Percentiles rank a stretch among this genome's conserved stretches.
phyloP scores from a whole-genome alignment of 2,888 invertebrate species.

The Trichogramma evanescens region DNA sequence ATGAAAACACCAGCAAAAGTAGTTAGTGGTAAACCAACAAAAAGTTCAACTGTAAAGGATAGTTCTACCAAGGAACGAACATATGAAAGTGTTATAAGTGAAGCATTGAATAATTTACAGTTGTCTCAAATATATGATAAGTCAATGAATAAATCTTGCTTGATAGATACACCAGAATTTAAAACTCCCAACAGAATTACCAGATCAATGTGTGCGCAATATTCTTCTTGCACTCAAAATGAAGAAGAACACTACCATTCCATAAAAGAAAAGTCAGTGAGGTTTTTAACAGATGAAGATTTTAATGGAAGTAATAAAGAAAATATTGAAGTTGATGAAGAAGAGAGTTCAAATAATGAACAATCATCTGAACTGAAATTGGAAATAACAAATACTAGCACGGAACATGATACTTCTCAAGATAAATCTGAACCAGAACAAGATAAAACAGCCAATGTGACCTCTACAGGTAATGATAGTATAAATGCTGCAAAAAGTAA shows the following conservation, averaged over 20 bases:
- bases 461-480: background rate
- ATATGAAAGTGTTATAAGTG: slow-evolving; percentile 27
- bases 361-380: slow-evolving; percentile 11
- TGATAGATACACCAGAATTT: slow-evolving; percentile 17
- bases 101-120: slow-evolving; percentile 29
- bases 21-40: background rate
- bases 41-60: slow-evolving; percentile 8
- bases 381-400: slow-evolving; percentile 10
- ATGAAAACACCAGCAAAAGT: slow-evolving; percentile 10
- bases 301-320: background rate
- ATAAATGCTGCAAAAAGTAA: slow-evolving; percentile 4
- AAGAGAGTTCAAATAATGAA: slow-evolving; percentile 4
- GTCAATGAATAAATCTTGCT: slow-evolving; percentile 19
- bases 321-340: background rate
- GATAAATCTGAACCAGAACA: slow-evolving; percentile 8
- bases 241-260: slow-evolving; percentile 12
- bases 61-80: slow-evolving; percentile 19
- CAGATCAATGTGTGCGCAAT: slow-evolving; percentile 22
- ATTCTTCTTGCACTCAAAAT: background rate
- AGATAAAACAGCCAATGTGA: background rate
- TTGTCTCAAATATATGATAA: slow-evolving; percentile 21
- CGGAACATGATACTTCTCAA: slow-evolving; percentile 14
- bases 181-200: slow-evolving; percentile 24
- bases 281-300: background rate
- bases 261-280: background rate